phyloP scores from a whole-genome alignment of 2,113 vertebrate species.

The Prionailurus viverrinus region DNA sequence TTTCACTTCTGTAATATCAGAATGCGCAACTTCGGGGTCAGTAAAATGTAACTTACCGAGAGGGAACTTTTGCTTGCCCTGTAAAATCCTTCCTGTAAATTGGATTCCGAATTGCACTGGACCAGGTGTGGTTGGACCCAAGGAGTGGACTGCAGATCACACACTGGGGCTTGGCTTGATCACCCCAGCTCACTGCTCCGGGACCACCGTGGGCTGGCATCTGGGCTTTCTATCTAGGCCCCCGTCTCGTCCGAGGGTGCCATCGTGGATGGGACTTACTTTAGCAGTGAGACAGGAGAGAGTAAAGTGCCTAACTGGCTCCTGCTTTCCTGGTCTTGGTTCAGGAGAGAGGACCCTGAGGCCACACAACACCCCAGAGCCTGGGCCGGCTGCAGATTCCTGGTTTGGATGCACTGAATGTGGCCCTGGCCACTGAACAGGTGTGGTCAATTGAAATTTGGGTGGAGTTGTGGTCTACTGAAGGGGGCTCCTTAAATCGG shows the following conservation, averaged over 20 bases:
- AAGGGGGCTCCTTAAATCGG: not conserved
- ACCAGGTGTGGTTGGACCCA: not conserved
- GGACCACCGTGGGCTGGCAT: constrained; percentile 69
- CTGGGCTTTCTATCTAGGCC: constrained; percentile 67
- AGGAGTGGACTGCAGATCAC: not conserved
- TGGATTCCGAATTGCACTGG: not conserved
- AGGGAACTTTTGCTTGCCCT: constrained; percentile 71
- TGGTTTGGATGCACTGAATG: not conserved
- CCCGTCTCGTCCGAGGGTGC: constrained; percentile 70
- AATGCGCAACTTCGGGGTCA: constrained; percentile 69
- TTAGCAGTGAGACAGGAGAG: constrained; percentile 80
- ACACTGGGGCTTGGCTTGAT: not conserved
- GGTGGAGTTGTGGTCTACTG: not conserved
- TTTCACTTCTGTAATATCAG: constrained; percentile 38
- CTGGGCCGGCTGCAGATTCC: not conserved
- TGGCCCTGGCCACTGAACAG: not conserved
- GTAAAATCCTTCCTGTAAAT: not conserved
- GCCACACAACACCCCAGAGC: constrained; percentile 72
- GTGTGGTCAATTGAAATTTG: not conserved
- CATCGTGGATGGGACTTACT: constrained; percentile 78
- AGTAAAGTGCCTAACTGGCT: constrained; percentile 80
- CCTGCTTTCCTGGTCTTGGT: constrained; percentile 73
- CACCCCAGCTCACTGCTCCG: constrained; percentile 64
- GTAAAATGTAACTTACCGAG: constrained; percentile 48
- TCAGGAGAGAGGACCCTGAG: constrained; percentile 76